Base-by-base conservation (phyloP, 2,113 vertebrate genomes). In the Tragelaphus buxtoni region DNA sequence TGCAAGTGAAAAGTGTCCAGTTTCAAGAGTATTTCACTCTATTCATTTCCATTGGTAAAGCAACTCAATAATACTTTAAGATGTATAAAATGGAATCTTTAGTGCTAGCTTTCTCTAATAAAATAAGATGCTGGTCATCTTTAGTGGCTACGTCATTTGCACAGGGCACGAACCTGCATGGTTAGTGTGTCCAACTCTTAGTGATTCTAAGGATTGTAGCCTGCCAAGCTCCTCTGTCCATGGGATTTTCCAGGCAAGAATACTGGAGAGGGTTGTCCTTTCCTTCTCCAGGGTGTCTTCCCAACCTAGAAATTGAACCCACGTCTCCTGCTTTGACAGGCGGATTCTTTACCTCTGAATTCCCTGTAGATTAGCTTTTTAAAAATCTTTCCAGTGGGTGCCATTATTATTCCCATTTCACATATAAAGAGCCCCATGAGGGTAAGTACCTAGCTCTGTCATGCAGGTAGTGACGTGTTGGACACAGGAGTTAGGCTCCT, bases 11-110 rank as follows among this genome's bases (percentile, higher is more conserved):
- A 93, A 63, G 30, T 4, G n/a, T 35, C 77, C 51, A 2, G 28
- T 82, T 65, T 85, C 12, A 87, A 69, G 95, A 80, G 4, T 95
- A 69, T 12, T 79, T 90, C 63, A 32, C 42, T 92, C 47, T 55
- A 39, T 53, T 84, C 35, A 22, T 81, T 87, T 94, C 58, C 8
- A 60, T 6, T 90, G 51, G 24, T 53, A 63, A 90, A 90, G 14
- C 42, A 85, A 60, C 22, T 42, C 18, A 88, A 35, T 61, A 89
- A 84, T 74, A 81, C 77, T 51, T 56, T 13, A 17, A 79, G 65
- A 47, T 39, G 30, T 39, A 53, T 79, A 65, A 77, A 80, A 6
- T 39, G 30, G 28, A 93, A 72, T 28, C 20, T 92, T 88, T 63
- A 39, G 20, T 42, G 45, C 14, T 69, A 74, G 5, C 39, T 28